Percentiles rank a stretch among this genome's conserved stretches.
phyloP scores from a whole-genome alignment of 2,888 invertebrate genomes.

The Cryptophagus acutangulus region DNA sequence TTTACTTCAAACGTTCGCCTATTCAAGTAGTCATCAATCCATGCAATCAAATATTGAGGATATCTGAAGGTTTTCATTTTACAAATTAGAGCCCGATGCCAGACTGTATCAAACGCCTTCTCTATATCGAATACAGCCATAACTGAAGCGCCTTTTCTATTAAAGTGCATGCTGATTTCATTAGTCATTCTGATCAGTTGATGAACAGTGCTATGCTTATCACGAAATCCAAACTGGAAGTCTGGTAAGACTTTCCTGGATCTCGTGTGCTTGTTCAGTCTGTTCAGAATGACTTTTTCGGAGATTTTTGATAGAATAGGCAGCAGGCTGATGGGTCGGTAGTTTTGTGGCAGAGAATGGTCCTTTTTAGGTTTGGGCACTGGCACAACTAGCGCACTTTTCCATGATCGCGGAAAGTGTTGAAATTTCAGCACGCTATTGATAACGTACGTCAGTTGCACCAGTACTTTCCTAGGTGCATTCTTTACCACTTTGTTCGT shows the following conservation, averaged over 20 bases:
- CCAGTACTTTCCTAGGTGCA: constrained; percentile 15
- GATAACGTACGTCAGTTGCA: neutral
- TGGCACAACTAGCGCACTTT: constrained; percentile 7
- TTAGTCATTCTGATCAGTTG: neutral
- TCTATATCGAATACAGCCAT: neutral
- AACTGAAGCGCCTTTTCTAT: neutral
- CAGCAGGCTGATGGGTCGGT: constrained; percentile 13
- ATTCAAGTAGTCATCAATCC: neutral
- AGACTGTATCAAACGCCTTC: neutral
- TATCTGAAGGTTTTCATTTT: neutral
- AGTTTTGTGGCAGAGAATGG: constrained; percentile 6
- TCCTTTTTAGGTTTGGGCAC: constrained; percentile 9
- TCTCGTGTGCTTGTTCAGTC: neutral
- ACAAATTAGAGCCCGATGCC: neutral
- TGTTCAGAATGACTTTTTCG: neutral
- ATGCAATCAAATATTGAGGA: neutral
- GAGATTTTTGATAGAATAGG: neutral
- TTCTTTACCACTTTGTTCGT: constrained; percentile 10
- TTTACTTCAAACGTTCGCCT: neutral
- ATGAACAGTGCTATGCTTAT: neutral
- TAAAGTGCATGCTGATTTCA: neutral
- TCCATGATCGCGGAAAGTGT: constrained; percentile 8
- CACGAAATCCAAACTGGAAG: neutral
- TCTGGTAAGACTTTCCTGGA: neutral
- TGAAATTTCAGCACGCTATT: neutral